phyloP scores from a whole-genome alignment of 2,797 vertebrate species.

The Cynodonichthys magdalenae region DNA sequence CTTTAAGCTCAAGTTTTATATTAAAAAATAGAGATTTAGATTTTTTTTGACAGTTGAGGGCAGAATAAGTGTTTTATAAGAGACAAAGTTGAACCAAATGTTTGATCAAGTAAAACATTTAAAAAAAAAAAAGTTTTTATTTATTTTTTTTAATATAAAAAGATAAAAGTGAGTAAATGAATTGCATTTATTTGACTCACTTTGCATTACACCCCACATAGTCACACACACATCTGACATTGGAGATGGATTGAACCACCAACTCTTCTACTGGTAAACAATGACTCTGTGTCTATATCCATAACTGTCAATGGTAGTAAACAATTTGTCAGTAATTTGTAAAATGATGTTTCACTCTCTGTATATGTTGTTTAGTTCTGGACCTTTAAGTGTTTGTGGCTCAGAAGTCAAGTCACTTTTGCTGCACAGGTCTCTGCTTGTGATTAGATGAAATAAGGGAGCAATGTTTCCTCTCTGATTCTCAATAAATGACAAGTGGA shows the following conservation, averaged over 20 bases:
- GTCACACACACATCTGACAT: background rate
- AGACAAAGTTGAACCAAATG: background rate
- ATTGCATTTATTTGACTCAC: too few species aligned
- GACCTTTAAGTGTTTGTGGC: background rate
- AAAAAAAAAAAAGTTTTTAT: background rate
- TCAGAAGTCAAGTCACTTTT: conserved; percentile 2
- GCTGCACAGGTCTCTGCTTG: conserved; percentile 3
- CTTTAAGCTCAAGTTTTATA: conserved; percentile 11
- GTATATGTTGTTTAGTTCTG: background rate
- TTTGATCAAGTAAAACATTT: background rate
- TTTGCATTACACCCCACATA: background rate
- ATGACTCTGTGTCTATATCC: too few species aligned
- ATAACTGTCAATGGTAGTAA: too few species aligned
- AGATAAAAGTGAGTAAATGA: background rate
- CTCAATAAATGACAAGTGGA: background rate
- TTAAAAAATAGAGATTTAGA: background rate
- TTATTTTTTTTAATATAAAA: background rate
- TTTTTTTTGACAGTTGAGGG: background rate
- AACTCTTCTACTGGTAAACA: too few species aligned
- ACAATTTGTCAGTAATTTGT: background rate
- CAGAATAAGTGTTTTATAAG: background rate
- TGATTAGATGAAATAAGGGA: conserved; percentile 5
- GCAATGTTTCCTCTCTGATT: conserved; percentile 8
- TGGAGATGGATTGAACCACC: too few species aligned
- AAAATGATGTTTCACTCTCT: conserved; percentile 1